phyloP scores from a whole-genome alignment of 2,113 vertebrate species.

The Pteronura brasiliensis region DNA sequence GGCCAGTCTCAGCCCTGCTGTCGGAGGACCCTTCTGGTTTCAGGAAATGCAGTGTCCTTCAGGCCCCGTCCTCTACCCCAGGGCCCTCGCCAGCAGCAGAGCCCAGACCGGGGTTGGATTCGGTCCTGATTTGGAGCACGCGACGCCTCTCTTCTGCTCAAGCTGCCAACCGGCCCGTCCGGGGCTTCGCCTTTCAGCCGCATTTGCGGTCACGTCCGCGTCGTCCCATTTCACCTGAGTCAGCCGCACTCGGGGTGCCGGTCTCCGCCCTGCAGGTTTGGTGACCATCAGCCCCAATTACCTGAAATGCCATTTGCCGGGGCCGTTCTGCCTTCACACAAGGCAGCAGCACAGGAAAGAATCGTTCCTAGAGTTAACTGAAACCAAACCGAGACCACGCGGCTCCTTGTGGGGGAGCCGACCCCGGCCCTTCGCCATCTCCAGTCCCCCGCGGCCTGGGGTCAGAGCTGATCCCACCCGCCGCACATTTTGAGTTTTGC shows the following conservation, averaged over 20 bases:
- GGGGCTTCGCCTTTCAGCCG: not conserved
- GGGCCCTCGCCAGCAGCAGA: not conserved
- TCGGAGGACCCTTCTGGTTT: not conserved
- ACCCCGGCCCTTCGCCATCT: not conserved
- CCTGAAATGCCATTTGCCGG: not conserved
- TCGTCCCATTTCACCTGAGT: slow-evolving; percentile 50
- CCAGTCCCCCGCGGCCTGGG: fast-evolving
- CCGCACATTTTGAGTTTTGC: not conserved
- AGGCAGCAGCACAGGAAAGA: not conserved
- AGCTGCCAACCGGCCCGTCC: not conserved
- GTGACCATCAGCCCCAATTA: slow-evolving; percentile 55
- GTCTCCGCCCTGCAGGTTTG: slow-evolving; percentile 21
- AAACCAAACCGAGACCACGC: slow-evolving; percentile 38
- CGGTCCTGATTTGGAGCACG: not conserved
- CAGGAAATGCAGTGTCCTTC: not conserved
- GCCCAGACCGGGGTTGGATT: not conserved
- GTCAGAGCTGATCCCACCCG: not conserved
- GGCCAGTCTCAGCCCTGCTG: not conserved
- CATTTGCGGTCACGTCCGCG: not conserved
- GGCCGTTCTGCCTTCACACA: not conserved
- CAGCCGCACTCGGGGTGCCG: slow-evolving; percentile 13
- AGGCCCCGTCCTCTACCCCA: not conserved
- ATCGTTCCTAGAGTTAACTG: not conserved
- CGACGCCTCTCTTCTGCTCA: not conserved
- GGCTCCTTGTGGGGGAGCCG: not conserved